Conservation (phyloP, 2,888 invertebrate genomes). For the Elmis aenea region DNA sequence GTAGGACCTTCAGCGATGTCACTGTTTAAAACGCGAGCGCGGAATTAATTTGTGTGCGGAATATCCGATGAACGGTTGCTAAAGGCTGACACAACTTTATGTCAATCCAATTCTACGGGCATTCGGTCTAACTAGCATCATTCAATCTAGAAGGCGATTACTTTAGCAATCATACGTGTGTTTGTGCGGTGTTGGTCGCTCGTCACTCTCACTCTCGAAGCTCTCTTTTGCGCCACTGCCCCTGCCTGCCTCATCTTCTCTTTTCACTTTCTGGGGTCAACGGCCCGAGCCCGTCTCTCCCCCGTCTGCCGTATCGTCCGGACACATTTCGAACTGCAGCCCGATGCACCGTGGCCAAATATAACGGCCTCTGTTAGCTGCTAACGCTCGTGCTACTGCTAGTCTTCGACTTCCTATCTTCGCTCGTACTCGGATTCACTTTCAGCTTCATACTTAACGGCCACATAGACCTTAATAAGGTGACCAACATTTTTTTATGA, state of each 20-base stretch:
- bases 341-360: constrained; percentile 28
- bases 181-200: constrained; percentile 13
- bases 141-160: constrained; percentile 16
- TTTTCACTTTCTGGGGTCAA: constrained; percentile 37
- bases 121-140: constrained; percentile 19
- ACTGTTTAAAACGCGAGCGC: no score
- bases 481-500: no score
- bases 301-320: constrained; percentile 20
- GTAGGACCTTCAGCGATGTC: no score
- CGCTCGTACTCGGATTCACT: no score
- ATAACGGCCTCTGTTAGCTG: constrained; percentile 20
- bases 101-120: constrained; percentile 17
- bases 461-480: no score
- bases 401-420: no score
- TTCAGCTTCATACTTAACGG: no score
- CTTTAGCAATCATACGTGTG: constrained; percentile 14
- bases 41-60: background rate
- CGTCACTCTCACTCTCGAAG: constrained; percentile 12
- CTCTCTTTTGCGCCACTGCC: constrained; percentile 15
- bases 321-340: constrained; percentile 22
- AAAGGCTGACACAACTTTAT: constrained; percentile 15
- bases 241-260: constrained; percentile 26
- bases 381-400: no score
- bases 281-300: constrained; percentile 22
- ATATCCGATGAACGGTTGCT: constrained; percentile 16